Evolutionary conservation across 1,140 invertebrate species (phyloP).

Genomic region (Oedothorax gibbosus): DNA sequence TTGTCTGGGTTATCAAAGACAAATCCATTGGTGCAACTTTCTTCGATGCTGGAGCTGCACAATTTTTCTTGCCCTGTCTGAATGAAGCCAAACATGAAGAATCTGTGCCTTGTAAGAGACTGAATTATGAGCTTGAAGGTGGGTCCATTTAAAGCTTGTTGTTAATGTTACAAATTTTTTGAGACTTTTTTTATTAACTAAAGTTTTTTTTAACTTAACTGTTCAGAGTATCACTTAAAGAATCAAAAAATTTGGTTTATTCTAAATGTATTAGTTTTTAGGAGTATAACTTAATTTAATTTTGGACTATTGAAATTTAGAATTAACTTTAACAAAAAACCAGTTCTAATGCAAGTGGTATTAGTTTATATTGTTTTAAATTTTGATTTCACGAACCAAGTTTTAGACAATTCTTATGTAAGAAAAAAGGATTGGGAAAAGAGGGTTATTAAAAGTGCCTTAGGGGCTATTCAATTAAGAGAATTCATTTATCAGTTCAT

Average conservation of each 20-base stretch:
- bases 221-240: not conserved
- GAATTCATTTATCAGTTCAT: no score
- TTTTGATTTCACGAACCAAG: no score
- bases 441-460: no score
- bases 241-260: not conserved
- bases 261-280: not conserved
- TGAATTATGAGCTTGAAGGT: slow-evolving; percentile 68
- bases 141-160: not conserved
- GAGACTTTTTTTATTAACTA: not conserved
- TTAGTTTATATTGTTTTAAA: no score
- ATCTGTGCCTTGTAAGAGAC: slow-evolving; percentile 66
- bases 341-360: no score
- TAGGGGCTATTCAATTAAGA: no score
- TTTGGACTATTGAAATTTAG: no score
- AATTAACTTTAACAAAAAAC: no score
- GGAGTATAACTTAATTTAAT: not conserved
- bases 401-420: no score
- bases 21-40: slow-evolving; percentile 92
- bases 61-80: slow-evolving; percentile 82
- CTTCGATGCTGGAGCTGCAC: slow-evolving; percentile 93
- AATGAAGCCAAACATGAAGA: slow-evolving; percentile 65
- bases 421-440: no score
- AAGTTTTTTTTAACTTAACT: not conserved
- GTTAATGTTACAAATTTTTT: not conserved
- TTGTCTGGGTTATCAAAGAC: slow-evolving; percentile 95